Conservation (phyloP, 2,113 vertebrate species). For the Epinephelus cyanopodus region DNA sequence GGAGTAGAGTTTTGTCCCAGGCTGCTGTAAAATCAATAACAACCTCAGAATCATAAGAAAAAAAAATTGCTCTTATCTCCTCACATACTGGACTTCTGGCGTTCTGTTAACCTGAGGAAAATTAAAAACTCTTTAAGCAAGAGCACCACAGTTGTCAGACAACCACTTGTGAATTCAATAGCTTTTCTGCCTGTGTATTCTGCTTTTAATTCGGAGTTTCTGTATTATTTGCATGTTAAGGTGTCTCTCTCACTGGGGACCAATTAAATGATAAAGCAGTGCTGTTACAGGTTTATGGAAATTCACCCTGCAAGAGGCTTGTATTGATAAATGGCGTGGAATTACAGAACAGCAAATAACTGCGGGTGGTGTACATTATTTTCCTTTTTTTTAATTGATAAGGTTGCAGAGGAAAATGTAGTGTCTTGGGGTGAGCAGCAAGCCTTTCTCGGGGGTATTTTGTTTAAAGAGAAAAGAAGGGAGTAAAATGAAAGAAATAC, state of each 20-base stretch:
- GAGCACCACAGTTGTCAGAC: conserved; percentile 51
- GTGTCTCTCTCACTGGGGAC: conserved; percentile 78
- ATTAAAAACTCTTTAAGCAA: conserved; percentile 51
- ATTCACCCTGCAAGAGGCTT: conserved; percentile 70
- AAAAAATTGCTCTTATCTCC: conserved; percentile 7
- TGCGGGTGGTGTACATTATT: conserved; percentile 74
- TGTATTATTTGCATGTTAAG: conserved; percentile 80
- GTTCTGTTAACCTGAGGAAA: conserved; percentile 36
- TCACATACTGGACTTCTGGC: conserved; percentile 21
- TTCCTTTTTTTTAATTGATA: conserved; percentile 77
- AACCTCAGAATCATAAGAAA: conserved; percentile 20
- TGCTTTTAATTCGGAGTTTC: conserved; percentile 66
- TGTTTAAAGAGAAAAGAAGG: conserved; percentile 46
- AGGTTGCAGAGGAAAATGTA: conserved; percentile 58
- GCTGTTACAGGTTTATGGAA: conserved; percentile 83
- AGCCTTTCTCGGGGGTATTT: conserved; percentile 64
- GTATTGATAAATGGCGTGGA: conserved; percentile 80
- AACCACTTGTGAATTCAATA: conserved; percentile 69
- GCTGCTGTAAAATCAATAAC: conserved; percentile 23
- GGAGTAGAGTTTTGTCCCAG: not conserved
- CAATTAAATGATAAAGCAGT: conserved; percentile 84
- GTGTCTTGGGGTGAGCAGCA: conserved; percentile 51
- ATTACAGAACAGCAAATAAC: conserved; percentile 83
- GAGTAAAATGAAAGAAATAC: conserved; percentile 43
- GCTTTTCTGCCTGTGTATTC: conserved; percentile 49